A percentile compares a stretch with the other conserved stretches of the same genome.
Evolutionary conservation across 1,140 invertebrate species (phyloP).

Genomic region (Hycleus phaleratus): DNA sequence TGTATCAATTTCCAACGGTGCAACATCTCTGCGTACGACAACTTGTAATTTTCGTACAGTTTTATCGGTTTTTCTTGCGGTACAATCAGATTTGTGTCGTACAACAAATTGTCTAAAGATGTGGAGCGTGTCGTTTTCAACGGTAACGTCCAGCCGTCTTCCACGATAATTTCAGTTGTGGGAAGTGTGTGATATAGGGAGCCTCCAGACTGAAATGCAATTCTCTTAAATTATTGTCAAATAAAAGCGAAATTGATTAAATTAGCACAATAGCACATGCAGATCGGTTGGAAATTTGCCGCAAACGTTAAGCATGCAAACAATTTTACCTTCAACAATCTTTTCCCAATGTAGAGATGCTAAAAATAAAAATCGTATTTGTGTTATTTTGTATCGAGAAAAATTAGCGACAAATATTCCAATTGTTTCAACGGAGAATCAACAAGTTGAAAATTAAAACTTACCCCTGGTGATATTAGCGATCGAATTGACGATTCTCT

Average conservation of each 20-base stretch:
- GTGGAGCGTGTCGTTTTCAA: slow-evolving; percentile 56
- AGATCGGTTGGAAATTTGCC: no score
- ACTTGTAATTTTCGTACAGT: slow-evolving; percentile 80
- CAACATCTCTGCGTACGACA: slow-evolving; percentile 81
- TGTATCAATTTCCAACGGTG: slow-evolving; percentile 75
- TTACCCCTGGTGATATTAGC: slow-evolving; percentile 40
- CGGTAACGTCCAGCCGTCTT: slow-evolving; percentile 66
- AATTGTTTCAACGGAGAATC: not conserved
- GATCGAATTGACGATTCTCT: slow-evolving; percentile 34
- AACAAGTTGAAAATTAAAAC: slow-evolving; percentile 18
- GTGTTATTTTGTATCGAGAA: slow-evolving; percentile 4
- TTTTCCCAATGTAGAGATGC: slow-evolving; percentile 52
- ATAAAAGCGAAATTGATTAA: no score
- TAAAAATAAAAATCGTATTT: slow-evolving; percentile 42
- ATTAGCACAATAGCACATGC: no score
- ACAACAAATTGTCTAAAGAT: slow-evolving; percentile 63
- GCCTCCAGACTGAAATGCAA: slow-evolving; percentile 45
- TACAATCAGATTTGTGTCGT: slow-evolving; percentile 21
- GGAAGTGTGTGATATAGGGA: slow-evolving; percentile 90
- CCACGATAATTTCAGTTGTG: slow-evolving; percentile 64
- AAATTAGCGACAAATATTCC: not conserved
- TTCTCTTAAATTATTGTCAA: no score
- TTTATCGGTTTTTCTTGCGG: slow-evolving; percentile 24
- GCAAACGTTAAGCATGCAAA: not conserved
- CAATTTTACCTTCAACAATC: slow-evolving; percentile 52